phyloP scores from a whole-genome alignment of 2,888 invertebrate genomes.

The Opisthograptis luteolata region DNA sequence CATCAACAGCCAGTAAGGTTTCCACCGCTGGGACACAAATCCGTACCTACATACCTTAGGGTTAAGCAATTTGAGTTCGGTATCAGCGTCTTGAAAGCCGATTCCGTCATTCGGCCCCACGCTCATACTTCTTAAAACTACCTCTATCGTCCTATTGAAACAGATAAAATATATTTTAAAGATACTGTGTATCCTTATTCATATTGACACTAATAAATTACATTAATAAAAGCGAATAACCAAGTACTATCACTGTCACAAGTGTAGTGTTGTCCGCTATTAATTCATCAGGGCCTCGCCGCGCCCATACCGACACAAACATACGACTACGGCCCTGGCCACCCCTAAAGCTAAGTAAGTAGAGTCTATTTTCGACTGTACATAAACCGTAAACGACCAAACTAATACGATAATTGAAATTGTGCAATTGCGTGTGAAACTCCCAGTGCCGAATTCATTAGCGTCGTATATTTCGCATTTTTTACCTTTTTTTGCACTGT shows the following conservation, averaged over 20 bases:
- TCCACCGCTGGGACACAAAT: no score
- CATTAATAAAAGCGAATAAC: constrained; percentile 31
- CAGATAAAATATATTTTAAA: no score
- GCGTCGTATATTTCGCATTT: constrained; percentile 70
- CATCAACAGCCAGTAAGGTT: no score
- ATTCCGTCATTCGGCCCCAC: no score
- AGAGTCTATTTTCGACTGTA: constrained; percentile 19
- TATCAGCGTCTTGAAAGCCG: no score
- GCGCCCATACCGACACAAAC: constrained; percentile 43
- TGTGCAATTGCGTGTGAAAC: constrained; percentile 84
- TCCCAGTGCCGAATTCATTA: constrained; percentile 79
- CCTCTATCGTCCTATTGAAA: no score
- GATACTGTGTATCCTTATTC: constrained; percentile 10
- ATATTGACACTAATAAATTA: constrained; percentile 19
- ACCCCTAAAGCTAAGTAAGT: constrained; percentile 10
- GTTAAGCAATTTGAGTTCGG: no score
- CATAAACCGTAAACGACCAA: constrained; percentile 43
- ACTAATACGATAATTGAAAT: constrained; percentile 85
- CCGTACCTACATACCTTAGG: no score
- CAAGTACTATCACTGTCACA: constrained; percentile 47
- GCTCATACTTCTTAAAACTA: no score
- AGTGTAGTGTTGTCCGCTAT: constrained; percentile 39
- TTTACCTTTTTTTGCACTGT: constrained; percentile 61
- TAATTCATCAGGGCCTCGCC: constrained; percentile 62
- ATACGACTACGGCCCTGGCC: constrained; percentile 1